Percentiles rank a stretch among this genome's conserved stretches.
Evolutionary conservation across 2,113 vertebrate species (phyloP).

Genomic region (Hylia prasina): DNA sequence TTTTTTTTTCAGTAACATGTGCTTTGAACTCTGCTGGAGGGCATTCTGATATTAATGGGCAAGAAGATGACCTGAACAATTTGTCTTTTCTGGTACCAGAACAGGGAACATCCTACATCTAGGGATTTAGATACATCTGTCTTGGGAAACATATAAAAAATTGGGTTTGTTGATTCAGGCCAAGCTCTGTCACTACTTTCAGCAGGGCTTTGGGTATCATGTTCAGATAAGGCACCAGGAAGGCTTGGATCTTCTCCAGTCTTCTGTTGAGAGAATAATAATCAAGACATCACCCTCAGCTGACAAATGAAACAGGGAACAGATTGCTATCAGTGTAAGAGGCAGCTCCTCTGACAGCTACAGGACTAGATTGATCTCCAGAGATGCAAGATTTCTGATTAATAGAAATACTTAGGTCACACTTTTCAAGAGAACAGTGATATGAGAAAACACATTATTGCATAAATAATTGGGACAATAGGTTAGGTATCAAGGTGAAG

Average conservation of each 20-base stretch:
- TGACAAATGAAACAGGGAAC: not conserved
- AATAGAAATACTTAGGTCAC: not conserved
- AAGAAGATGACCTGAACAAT: not conserved
- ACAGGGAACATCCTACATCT: not conserved
- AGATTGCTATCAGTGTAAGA: not conserved
- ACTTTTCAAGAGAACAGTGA: not conserved
- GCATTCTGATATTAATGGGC: not conserved
- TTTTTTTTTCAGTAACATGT: not conserved
- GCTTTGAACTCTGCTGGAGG: conserved; percentile 24
- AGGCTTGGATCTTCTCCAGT: conserved; percentile 10
- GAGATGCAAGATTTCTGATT: not conserved
- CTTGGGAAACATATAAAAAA: not conserved
- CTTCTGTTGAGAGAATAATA: conserved; percentile 5
- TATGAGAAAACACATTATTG: not conserved
- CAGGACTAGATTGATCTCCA: not conserved
- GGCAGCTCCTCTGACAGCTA: not conserved
- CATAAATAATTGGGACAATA: not conserved
- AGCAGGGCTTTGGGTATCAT: not conserved
- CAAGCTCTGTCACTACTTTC: not conserved
- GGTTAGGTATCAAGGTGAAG: not conserved
- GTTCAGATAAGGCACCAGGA: conserved; percentile 11
- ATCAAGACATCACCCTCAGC: not conserved
- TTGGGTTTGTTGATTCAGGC: not conserved
- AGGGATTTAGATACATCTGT: not conserved
- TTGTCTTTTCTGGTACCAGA: not conserved